Conservation (phyloP, 2,113 vertebrate species). For the Peromyscus polionotus region DNA sequence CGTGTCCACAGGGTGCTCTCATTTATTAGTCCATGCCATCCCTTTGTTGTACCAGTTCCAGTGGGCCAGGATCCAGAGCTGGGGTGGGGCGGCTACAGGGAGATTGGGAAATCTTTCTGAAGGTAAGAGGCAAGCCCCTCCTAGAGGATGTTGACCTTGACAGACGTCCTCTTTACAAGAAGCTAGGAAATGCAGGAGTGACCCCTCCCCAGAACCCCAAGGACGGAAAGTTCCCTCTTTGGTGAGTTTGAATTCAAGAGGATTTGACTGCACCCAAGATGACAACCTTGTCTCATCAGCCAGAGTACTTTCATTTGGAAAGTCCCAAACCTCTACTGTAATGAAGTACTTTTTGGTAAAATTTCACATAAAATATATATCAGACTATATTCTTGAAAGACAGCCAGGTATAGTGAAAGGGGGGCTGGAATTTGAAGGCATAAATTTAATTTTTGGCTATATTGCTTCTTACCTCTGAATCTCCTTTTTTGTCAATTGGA, state of each 20-base stretch:
- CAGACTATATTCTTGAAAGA: slow-evolving; percentile 43
- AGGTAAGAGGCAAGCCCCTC: slow-evolving; percentile 33
- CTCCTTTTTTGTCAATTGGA: slow-evolving; percentile 36
- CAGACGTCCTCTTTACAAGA: background rate
- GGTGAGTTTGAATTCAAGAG: background rate
- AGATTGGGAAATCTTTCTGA: slow-evolving; percentile 63
- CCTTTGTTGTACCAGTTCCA: background rate
- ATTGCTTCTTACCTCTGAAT: slow-evolving; percentile 26
- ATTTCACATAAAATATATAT: slow-evolving; percentile 65
- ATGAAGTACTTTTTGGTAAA: slow-evolving; percentile 39
- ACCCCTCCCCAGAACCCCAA: background rate
- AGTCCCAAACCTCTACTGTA: slow-evolving; percentile 38
- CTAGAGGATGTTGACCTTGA: background rate
- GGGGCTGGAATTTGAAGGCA: slow-evolving; percentile 37
- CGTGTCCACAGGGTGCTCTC: background rate
- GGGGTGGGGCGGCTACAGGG: background rate
- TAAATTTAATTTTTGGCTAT: slow-evolving; percentile 55
- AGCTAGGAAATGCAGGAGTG: background rate
- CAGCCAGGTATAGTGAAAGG: slow-evolving; percentile 12
- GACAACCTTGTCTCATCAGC: background rate
- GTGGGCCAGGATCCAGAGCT: background rate
- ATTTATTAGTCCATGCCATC: slow-evolving; percentile 23
- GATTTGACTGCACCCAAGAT: background rate
- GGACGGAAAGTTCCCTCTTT: background rate
- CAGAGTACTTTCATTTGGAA: background rate